Evolutionary conservation across 2,113 vertebrate species (phyloP).

Genomic region (Gambusia affinis): DNA sequence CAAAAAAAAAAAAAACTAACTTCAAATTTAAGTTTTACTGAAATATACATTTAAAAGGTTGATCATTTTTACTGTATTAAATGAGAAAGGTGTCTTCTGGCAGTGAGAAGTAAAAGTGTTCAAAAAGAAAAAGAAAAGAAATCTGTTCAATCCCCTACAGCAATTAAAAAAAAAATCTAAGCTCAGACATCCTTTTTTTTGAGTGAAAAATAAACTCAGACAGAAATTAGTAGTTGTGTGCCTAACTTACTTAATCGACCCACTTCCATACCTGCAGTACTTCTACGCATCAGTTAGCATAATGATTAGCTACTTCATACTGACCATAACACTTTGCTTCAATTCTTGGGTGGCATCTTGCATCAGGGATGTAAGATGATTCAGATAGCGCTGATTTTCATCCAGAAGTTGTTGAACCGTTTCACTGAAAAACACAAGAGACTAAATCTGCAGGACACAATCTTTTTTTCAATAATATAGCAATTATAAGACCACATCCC

Average conservation of each 20-base stretch:
- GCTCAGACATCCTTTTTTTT: not conserved
- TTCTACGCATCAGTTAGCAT: not conserved
- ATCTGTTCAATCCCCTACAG: not conserved
- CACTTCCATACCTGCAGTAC: not conserved
- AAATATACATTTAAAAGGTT: not conserved
- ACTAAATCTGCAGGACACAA: not conserved
- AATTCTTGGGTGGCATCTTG: constrained; percentile 85
- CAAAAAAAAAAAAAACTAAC: too few species aligned
- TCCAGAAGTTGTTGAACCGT: constrained; percentile 84
- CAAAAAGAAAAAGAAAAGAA: not conserved
- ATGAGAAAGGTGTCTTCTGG: not conserved
- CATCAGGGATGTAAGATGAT: constrained; percentile 88
- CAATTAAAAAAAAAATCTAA: not conserved
- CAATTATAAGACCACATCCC: constrained; percentile 8
- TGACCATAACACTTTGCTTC: constrained; percentile 84
- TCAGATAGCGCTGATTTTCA: constrained; percentile 90
- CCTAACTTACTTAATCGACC: not conserved
- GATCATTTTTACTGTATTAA: not conserved
- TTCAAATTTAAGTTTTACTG: not conserved
- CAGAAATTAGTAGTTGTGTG: not conserved
- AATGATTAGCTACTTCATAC: not conserved
- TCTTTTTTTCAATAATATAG: too few species aligned
- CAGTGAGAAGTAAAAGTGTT: not conserved
- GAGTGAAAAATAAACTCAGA: not conserved
- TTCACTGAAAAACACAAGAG: constrained; percentile 77